A percentile compares a stretch with the other conserved stretches of the same genome.
These are phyloP conservation scores for Phacellophora camtschatica DNA, from an alignment of 30 jellyfish, hydroid and myxozoan genomes.

Conservation along the genomic window DNA sequence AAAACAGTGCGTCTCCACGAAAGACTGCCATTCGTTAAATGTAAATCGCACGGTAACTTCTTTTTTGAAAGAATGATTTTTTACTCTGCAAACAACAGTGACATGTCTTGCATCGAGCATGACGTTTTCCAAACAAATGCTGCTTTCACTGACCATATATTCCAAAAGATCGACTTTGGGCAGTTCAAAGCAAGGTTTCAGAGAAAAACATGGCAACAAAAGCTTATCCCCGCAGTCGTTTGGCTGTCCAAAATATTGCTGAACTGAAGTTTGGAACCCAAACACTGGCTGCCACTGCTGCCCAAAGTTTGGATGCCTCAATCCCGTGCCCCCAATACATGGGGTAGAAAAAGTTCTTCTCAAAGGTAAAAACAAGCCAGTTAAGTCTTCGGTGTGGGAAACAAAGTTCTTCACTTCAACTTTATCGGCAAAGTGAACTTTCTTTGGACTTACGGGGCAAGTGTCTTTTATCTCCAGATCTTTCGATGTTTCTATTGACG, in stretches of 20 bases:
- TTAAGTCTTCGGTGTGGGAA: constrained; percentile 9
- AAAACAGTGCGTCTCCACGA: constrained; percentile 51
- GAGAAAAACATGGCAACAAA: constrained; percentile 36
- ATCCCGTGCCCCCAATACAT: background rate
- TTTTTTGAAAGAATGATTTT: constrained; percentile 41
- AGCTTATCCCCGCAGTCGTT: background rate
- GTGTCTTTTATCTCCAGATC: background rate
- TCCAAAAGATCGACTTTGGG: background rate
- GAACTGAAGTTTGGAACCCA: too few species aligned
- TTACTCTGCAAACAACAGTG: constrained; percentile 53
- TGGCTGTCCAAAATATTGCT: too few species aligned
- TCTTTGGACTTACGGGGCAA: constrained; percentile 58
- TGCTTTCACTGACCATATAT: background rate
- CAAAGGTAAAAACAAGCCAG: constrained; percentile 1
- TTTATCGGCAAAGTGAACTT: constrained; percentile 51
- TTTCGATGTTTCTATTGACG: constrained; percentile 1
- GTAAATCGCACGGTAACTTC: constrained; percentile 69
- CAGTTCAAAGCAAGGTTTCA: constrained; percentile 38
- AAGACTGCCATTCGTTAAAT: constrained; percentile 69
- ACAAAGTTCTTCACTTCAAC: constrained; percentile 51
- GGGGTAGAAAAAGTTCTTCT: too few species aligned
- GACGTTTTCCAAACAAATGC: constrained; percentile 33
- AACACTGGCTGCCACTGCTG: background rate
- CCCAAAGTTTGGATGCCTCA: background rate
- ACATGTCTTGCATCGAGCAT: constrained; percentile 27